Percentiles rank a stretch among this genome's conserved stretches.
phyloP scores from a whole-genome alignment of 2,113 vertebrate species.

The Scatophagus argus region DNA sequence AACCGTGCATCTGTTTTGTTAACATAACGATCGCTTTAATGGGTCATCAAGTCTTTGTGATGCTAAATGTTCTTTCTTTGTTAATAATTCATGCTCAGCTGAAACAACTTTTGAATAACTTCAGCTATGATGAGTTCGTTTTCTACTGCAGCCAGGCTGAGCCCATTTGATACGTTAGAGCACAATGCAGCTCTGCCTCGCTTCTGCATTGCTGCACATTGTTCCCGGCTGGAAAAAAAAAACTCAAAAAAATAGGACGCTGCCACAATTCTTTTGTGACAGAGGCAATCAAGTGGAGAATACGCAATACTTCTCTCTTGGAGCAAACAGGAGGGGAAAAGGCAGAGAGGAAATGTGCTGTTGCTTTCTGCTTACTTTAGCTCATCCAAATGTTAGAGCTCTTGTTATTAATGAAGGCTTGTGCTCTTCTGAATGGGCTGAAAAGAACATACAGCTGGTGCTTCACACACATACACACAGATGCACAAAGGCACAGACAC shows the following conservation, averaged over 20 bases:
- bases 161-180: constrained; percentile 38
- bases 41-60: neutral
- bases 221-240: constrained; percentile 18
- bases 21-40: neutral
- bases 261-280: constrained; percentile 50
- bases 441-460: constrained; percentile 51
- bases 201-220: constrained; percentile 36
- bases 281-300: constrained; percentile 57
- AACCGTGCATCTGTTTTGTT: neutral
- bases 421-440: constrained; percentile 34
- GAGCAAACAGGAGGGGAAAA: constrained; percentile 17
- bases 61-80: neutral
- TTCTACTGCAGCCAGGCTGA: constrained; percentile 13
- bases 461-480: constrained; percentile 11
- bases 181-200: constrained; percentile 33
- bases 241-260: constrained; percentile 24
- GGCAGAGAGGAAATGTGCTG: constrained; percentile 37
- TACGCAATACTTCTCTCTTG: constrained; percentile 36
- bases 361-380: constrained; percentile 43
- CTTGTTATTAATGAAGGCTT: constrained; percentile 47
- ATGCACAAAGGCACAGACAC: neutral
- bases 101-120: constrained; percentile 22
- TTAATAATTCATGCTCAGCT: neutral
- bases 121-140: constrained; percentile 23
- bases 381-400: constrained; percentile 33